Evolutionary conservation across 2,888 invertebrate species (phyloP), one percentile per base, ranked within the genome.

Genomic region (Leptinotarsa haldemani): DNA sequence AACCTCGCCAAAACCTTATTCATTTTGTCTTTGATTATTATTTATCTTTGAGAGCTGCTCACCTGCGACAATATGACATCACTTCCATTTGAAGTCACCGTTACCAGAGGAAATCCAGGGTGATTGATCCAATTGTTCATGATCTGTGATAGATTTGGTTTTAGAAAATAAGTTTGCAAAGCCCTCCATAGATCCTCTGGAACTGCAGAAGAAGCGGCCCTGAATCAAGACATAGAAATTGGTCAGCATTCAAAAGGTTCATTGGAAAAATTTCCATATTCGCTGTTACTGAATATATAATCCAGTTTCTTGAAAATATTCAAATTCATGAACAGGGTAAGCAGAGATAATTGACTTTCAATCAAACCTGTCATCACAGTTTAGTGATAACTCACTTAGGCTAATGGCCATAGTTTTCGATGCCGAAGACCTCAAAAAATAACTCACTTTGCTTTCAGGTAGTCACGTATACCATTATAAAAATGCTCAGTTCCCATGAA

Each of bases 51-150:
- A 30, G 5, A 30, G 30, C 30, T 30, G 9, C 30, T 30, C 30
- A 80, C 82, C 78, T 82, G 82, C 18, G 76, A 70, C 30, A 82
- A 67, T 47, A 58, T 73, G 9, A 81, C 15, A 46, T 68, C 52
- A 9, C 52, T 50, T 30, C 69, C 79, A 20, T 71, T 47, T 20
- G 40, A 22, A 56, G 80, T 66, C 0, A 91, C 90, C 1, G 85
- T 88, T 7, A 92, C 80, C 1, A 92, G 82, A 0, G 92, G 93
- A 80, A 88, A 90, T 5, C 92, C 91, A 46, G 89, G 85, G 81
- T 91, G 90, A 13, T 87, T 87, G 0, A 91, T 90, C 93, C 93
- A 93, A 2, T 89, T 88, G 61, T 88, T 84, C 87, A 93, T 89
- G 80, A 92, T 86, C 15, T 69, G 20, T 66, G 61, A 73, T 9